Conservation (phyloP, 30 jellyfish, hydroid and myxozoan genomes). For the Turritopsis dohrnii region DNA sequence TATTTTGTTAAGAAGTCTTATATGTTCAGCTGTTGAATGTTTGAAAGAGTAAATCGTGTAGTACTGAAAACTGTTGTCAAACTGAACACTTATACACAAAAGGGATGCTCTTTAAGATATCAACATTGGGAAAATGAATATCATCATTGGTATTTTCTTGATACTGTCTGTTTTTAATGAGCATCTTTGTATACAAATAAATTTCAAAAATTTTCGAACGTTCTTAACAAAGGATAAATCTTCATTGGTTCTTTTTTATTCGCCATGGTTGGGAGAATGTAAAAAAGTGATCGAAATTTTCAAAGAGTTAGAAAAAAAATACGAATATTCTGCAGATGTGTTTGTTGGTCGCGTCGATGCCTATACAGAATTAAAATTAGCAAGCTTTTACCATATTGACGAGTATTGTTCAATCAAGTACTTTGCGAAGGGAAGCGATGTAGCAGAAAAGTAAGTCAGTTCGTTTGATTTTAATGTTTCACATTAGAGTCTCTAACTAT, state of each 20-base stretch:
- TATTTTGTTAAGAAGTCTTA: too few species aligned
- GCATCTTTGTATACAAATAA: background rate
- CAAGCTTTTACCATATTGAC: slow-evolving; percentile 55
- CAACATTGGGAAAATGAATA: too few species aligned
- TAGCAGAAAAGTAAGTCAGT: slow-evolving; percentile 82
- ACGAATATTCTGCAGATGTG: slow-evolving; percentile 33
- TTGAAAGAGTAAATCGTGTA: too few species aligned
- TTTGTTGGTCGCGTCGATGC: slow-evolving; percentile 66
- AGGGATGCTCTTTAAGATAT: too few species aligned
- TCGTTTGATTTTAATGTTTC: background rate
- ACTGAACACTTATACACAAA: too few species aligned
- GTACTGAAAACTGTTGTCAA: too few species aligned
- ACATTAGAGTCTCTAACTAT: background rate
- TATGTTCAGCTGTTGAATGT: too few species aligned
- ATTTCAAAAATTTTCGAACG: background rate
- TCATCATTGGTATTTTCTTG: too few species aligned
- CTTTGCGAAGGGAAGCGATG: slow-evolving; percentile 85
- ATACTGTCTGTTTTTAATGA: background rate
- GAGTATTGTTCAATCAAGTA: slow-evolving; percentile 72
- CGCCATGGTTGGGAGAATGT: slow-evolving; percentile 88
- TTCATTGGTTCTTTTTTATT: slow-evolving; percentile 66
- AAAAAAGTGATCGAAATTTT: slow-evolving; percentile 35
- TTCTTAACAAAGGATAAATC: slow-evolving; percentile 45
- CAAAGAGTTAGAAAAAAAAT: slow-evolving; percentile 49
- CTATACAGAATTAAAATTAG: slow-evolving; percentile 62